phyloP scores from a whole-genome alignment of 2,113 vertebrate species.

The Polypterus bichir region DNA sequence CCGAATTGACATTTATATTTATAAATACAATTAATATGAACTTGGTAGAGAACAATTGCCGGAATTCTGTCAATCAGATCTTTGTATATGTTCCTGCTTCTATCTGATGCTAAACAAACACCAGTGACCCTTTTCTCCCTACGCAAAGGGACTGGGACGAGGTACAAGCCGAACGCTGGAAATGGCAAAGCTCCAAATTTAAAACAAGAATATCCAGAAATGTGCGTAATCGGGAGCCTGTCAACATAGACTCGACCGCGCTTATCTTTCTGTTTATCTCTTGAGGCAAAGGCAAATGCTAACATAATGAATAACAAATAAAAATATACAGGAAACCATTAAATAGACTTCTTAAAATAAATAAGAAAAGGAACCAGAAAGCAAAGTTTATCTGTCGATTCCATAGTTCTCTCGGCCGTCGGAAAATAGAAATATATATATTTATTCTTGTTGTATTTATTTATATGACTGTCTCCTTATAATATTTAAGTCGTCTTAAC shows the following conservation, averaged over 20 bases:
- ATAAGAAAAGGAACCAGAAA: too few species aligned
- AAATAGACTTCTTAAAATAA: too few species aligned
- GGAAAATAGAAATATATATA: too few species aligned
- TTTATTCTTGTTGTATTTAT: too few species aligned
- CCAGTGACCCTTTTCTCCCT: constrained; percentile 59
- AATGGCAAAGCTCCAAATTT: constrained; percentile 55
- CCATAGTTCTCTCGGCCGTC: too few species aligned
- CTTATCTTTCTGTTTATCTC: too few species aligned
- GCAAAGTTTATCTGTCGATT: too few species aligned
- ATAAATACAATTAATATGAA: constrained; percentile 57
- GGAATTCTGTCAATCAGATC: constrained; percentile 81
- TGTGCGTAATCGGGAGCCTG: constrained; percentile 42
- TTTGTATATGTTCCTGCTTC: constrained; percentile 88
- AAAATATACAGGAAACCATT: too few species aligned
- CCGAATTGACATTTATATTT: constrained; percentile 25
- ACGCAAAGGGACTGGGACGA: constrained; percentile 59
- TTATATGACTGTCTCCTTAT: too few species aligned
- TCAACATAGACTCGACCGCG: constrained; percentile 44
- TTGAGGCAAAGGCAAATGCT: too few species aligned
- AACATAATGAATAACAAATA: too few species aligned
- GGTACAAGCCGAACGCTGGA: constrained; percentile 53
- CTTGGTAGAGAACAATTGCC: constrained; percentile 72
- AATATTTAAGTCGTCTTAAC: too few species aligned
- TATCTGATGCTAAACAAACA: constrained; percentile 77
- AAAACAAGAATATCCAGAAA: constrained; percentile 63